These are phyloP conservation scores for Syngnathus rostellatus DNA, from an alignment of 2,797 vertebrate genomes.

Conservation along the genomic window DNA sequence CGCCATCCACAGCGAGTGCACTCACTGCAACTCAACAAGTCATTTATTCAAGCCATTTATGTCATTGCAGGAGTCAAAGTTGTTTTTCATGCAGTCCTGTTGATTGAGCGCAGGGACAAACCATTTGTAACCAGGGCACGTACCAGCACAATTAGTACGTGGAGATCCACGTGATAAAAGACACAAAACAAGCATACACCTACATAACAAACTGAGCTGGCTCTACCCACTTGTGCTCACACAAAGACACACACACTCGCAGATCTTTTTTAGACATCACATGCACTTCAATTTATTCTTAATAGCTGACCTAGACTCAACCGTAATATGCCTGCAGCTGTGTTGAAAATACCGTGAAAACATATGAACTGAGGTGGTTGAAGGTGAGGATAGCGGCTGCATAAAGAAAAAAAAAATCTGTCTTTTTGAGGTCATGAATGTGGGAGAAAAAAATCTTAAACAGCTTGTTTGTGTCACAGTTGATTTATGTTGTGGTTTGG, in stretches of 20 bases:
- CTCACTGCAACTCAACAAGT: constrained; percentile 36
- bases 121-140: constrained; percentile 16
- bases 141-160: constrained; percentile 3
- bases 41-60: constrained; percentile 30
- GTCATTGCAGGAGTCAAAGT: constrained; percentile 38
- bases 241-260: not conserved
- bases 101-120: constrained; percentile 13
- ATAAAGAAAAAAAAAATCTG: not conserved
- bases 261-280: not conserved
- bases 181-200: constrained; percentile 12
- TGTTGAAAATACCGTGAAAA: not conserved
- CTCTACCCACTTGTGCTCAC: not conserved
- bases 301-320: not conserved
- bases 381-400: not conserved
- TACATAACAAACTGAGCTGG: not conserved
- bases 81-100: constrained; percentile 14
- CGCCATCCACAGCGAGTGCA: constrained; percentile 48
- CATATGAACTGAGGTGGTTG: not conserved
- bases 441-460: not conserved
- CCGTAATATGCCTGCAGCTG: not conserved
- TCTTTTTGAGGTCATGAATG: not conserved
- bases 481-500: not conserved
- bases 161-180: constrained; percentile 16
- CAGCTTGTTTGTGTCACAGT: not conserved
- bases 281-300: not conserved